These are phyloP conservation scores for Drosophila subquinaria DNA, from an alignment of 2,888 invertebrate genomes.

Conservation along the genomic window DNA sequence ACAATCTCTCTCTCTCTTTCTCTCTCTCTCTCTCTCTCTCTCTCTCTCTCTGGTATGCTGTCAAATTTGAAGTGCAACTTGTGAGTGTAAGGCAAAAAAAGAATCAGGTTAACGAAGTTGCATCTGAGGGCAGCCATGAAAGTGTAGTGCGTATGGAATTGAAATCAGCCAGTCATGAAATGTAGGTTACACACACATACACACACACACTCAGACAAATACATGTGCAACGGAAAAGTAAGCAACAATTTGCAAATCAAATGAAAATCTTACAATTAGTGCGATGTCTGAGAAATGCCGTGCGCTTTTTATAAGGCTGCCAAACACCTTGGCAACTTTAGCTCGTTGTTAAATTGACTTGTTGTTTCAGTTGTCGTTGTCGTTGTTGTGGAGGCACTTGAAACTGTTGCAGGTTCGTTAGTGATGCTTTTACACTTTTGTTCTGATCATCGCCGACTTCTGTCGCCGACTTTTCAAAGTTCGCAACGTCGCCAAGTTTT, in stretches of 20 bases:
- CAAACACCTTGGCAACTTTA: slow-evolving; percentile 25
- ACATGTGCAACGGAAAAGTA: slow-evolving; percentile 10
- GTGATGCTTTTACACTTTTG: slow-evolving; percentile 48
- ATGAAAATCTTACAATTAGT: slow-evolving; percentile 46
- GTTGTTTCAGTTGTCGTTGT: slow-evolving; percentile 19
- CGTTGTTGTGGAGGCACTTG: slow-evolving; percentile 19
- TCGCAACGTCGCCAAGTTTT: slow-evolving; percentile 64
- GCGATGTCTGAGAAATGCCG: slow-evolving; percentile 32
- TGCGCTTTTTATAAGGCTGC: neutral
- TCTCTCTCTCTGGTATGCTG: neutral
- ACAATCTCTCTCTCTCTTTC: too few relatives aligned
- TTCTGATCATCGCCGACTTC: slow-evolving; percentile 25
- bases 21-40: neutral
- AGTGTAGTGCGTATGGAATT: slow-evolving; percentile 27
- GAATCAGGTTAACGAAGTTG: slow-evolving; percentile 69
- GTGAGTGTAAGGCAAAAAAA: slow-evolving; percentile 12
- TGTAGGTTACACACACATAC: slow-evolving; percentile 23
- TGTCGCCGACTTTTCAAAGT: slow-evolving; percentile 65
- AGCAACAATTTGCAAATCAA: slow-evolving; percentile 44
- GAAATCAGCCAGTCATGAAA: slow-evolving; percentile 22
- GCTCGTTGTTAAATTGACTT: slow-evolving; percentile 39
- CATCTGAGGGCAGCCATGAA: slow-evolving; percentile 25
- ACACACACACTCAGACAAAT: neutral
- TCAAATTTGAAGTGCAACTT: slow-evolving; percentile 18
- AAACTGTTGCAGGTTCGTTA: slow-evolving; percentile 61